Base-by-base conservation (phyloP, 2,888 invertebrate genomes). In the Conomelus anceps region DNA sequence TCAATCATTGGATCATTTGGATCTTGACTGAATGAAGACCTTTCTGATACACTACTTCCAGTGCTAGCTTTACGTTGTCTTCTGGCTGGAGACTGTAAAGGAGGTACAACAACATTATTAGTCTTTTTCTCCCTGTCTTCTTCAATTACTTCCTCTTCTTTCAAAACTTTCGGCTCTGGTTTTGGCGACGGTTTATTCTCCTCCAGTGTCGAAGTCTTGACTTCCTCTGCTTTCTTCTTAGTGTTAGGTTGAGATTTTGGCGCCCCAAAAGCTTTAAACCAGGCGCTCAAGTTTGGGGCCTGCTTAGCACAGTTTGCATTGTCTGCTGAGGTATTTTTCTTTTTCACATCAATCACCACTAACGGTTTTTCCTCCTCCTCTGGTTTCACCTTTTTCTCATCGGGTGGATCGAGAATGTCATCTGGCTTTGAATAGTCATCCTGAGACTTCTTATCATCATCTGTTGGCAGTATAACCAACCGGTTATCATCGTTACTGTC, bases 221-320 rank as follows among this genome's bases (percentile, higher is more conserved):
- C 91, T 1, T 90, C 89, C 90, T 93, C 92, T 29, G 91, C 89
- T 90, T 92, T 93, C 89, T 92, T 97, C 92, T 96, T 96, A 87
- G 94, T 94, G 0, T 93, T 91, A 0, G 94, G 93, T 90, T 95
- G 94, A 90, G 94, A 95, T 93, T 97, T 97, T 0, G 98, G 98
- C 0, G 97, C 96, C 13, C 98, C 98, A 92, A 98, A 98, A 0
- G 98, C 98, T 93, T 97, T 98, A 91, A 98, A 97, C 98, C 98
- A 98, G 26, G 97, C 98, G 92, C 97, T 98, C 89, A 97, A 94
- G 93, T 98, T 97, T 0, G 98, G 98, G 41, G 97, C 97, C 22
- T 96, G 96, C 92, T 96, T 96, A 90, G 95, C 95, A 29, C 90
- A 92, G 24, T 91, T 91, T 84, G 92, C 92, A 7, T 92, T 91